These are phyloP conservation scores for Bombus waltoni DNA, from an alignment of 1,140 invertebrate genomes.

Conservation along the genomic window DNA sequence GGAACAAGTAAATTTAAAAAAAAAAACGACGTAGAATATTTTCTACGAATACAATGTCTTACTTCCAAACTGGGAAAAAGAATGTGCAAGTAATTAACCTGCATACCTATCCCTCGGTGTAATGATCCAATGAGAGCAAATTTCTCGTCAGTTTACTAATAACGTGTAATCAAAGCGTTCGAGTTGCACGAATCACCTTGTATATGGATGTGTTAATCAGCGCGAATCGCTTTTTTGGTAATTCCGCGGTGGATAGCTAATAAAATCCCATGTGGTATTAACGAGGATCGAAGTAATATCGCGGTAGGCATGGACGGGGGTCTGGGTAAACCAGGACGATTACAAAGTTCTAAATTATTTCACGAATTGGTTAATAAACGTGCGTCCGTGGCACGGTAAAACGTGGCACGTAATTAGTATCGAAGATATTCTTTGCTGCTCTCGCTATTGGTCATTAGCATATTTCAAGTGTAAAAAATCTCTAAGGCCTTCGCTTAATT, in stretches of 20 bases:
- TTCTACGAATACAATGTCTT: not conserved
- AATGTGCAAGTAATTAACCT: not conserved
- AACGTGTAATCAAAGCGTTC: not conserved
- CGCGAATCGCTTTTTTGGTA: slow-evolving; percentile 13
- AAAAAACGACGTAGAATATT: not conserved
- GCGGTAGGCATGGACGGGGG: not conserved
- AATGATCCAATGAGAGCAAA: not conserved
- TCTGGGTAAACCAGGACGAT: not conserved
- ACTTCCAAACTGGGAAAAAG: not conserved
- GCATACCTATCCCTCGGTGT: not conserved
- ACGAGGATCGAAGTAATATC: slow-evolving; percentile 28
- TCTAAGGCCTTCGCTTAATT: not conserved
- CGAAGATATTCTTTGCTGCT: not conserved
- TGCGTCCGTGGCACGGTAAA: not conserved
- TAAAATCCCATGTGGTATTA: slow-evolving; percentile 40
- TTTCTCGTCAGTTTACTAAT: not conserved
- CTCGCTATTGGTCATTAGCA: not conserved
- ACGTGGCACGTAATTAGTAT: slow-evolving; percentile 18
- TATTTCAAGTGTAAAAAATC: not conserved
- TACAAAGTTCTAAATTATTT: slow-evolving; percentile 41
- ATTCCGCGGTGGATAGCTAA: slow-evolving; percentile 9
- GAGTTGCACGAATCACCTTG: not conserved
- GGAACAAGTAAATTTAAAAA: not conserved
- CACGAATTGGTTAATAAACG: slow-evolving; percentile 29
- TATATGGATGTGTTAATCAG: not conserved